Evolutionary conservation across 2,113 vertebrate genomes (phyloP).

Genomic region (Octodon degus): DNA sequence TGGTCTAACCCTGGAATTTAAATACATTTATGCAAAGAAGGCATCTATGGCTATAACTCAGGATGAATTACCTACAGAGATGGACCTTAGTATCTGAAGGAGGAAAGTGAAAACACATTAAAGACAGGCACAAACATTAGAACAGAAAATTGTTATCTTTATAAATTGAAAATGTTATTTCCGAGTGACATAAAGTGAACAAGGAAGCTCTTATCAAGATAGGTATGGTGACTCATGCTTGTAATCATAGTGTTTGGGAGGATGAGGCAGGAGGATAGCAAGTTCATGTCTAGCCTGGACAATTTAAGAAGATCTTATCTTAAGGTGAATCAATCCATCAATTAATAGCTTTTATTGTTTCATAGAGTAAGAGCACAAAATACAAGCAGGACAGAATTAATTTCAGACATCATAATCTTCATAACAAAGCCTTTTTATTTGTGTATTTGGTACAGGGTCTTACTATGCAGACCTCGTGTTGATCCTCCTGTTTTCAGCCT

Average conservation of each 20-base stretch:
- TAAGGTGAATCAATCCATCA: background rate
- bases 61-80: background rate
- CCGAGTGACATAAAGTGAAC: background rate
- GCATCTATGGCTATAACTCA: background rate
- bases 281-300: background rate
- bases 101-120: background rate
- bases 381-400: background rate
- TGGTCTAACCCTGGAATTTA: background rate
- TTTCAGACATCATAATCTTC: background rate
- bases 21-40: background rate
- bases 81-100: background rate
- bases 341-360: background rate
- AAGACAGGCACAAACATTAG: background rate
- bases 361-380: background rate
- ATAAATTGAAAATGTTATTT: slow-evolving; percentile 11
- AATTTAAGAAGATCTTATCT: background rate
- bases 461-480: too few species aligned
- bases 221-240: background rate
- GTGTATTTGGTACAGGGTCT: too few species aligned
- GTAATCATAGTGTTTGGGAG: background rate
- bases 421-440: background rate
- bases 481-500: too few species aligned
- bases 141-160: background rate
- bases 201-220: background rate
- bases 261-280: background rate